A percentile compares a stretch with the other conserved stretches of the same genome.
These are phyloP conservation scores for Ephydatia muelleri DNA, from an alignment of 37 sponge, comb jelly and placozoan genomes.

Conservation along the genomic window DNA sequence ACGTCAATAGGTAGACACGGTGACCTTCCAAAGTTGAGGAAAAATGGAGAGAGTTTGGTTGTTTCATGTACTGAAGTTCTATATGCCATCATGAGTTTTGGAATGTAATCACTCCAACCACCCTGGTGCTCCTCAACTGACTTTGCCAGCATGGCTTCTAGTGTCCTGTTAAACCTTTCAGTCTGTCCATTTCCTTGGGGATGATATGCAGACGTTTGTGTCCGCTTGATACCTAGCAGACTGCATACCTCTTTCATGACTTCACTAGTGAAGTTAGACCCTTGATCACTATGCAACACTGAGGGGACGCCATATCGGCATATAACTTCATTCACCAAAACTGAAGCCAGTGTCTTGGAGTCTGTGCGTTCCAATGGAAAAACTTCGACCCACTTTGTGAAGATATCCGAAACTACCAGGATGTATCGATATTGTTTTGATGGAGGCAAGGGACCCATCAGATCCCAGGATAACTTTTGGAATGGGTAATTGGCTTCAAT, in stretches of 20 bases:
- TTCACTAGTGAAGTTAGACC: slow-evolving; percentile 2
- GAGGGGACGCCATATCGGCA: slow-evolving; percentile 30
- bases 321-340: slow-evolving; percentile 23
- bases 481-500: slow-evolving; percentile 2
- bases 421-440: slow-evolving; percentile 9
- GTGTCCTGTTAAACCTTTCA: no score
- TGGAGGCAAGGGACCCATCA: slow-evolving; percentile 22
- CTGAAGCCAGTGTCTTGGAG: neutral
- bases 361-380: slow-evolving; percentile 3
- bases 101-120: no score
- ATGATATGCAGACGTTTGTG: slow-evolving; percentile 25
- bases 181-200: slow-evolving; percentile 53
- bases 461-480: slow-evolving; percentile 21
- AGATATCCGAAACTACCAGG: slow-evolving; percentile 23
- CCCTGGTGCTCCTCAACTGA: no score
- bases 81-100: no score
- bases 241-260: neutral
- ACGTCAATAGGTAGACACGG: no score
- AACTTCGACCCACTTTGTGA: slow-evolving; percentile 39
- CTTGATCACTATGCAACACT: slow-evolving; percentile 26
- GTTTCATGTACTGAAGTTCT: no score
- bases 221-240: slow-evolving; percentile 9
- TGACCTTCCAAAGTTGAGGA: no score
- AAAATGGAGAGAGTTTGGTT: no score
- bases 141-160: no score